Evolutionary conservation across 2,888 invertebrate species (phyloP), one percentile per base, ranked within the genome.

Genomic region (Ochlodes sylvanus): DNA sequence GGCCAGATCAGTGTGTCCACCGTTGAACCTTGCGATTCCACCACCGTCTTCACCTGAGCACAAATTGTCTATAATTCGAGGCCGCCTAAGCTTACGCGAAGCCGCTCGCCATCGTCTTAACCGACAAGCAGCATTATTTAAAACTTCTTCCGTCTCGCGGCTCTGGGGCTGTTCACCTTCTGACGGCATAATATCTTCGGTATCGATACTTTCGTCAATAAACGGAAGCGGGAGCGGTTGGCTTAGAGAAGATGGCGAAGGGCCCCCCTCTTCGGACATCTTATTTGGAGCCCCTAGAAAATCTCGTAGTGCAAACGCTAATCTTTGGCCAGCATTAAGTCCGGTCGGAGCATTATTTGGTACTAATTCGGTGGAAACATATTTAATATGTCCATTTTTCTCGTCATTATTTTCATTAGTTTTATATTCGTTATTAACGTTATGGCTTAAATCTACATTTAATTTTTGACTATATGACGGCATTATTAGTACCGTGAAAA

Each of bases 61-160:
- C 67, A 92, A 84, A 72, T 94, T 94, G 77, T 94, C 93, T 61
- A 94, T 94, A 47, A 85, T 94, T 75, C 87, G 82, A 72, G 83
- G 94, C 74, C 85, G 90, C 1, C 92, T 89, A 42, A 94, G 83
- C 75, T 94, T 92, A 57, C 94, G 84, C 15, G 94, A 90, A 3
- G 94, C 90, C 56, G 94, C 94, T 44, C 93, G 90, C 86, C 94
- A 93, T 57, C 93, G 81, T 71, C 92, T 87, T 77, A 94, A 81
- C 65, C 94, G 87, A 73, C 94, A 91, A 42, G 91, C 93, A 1
- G 91, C 92, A 73, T 90, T 93, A 76, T 89, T 90, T 47, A 89
- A 76, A 69, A 89, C 87, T 70, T 89, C 91, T 10, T 89, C 88
- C 0, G 92, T 87, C 34, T 87, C 92, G 14, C 84, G 86, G 62